Evolutionary conservation across 2,888 invertebrate genomes (phyloP).

Genomic region (Syrphus vitripennis): DNA sequence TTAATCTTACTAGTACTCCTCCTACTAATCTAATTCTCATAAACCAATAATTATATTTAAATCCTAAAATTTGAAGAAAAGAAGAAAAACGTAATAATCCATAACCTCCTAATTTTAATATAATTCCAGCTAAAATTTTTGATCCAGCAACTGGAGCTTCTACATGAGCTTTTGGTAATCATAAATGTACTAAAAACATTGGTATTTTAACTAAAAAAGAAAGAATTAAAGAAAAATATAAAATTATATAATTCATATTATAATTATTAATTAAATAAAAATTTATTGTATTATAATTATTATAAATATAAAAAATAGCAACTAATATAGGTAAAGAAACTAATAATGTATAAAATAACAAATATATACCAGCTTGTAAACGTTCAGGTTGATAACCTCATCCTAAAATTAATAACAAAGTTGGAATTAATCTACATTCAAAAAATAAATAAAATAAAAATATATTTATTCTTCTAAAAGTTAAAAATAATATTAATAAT

Average conservation of each 20-base stretch:
- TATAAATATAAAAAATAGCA: constrained; percentile 76
- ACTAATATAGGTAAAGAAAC: constrained; percentile 83
- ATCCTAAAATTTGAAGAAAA: constrained; percentile 81
- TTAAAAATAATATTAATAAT: constrained; percentile 83
- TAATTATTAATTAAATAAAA: constrained; percentile 82
- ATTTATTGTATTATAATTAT: constrained; percentile 81
- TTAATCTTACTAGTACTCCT: constrained; percentile 84
- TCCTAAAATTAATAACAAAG: constrained; percentile 85
- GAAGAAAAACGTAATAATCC: constrained; percentile 84
- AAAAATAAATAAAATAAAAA: constrained; percentile 88
- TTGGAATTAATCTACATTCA: constrained; percentile 86
- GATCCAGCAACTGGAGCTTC: constrained; percentile 88
- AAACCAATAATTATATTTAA: constrained; percentile 83
- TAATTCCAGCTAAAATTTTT: constrained; percentile 88
- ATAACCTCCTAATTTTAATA: constrained; percentile 88
- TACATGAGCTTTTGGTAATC: constrained; percentile 89
- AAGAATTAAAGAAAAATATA: constrained; percentile 83
- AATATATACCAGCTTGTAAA: constrained; percentile 85
- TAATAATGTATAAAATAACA: constrained; percentile 87
- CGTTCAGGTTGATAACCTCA: constrained; percentile 88
- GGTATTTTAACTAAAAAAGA: constrained; percentile 89
- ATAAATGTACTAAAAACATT: constrained; percentile 87
- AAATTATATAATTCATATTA: constrained; percentile 79
- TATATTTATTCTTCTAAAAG: constrained; percentile 84
- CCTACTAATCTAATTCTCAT: constrained; percentile 83